Base-by-base conservation (phyloP, 2,888 invertebrate species). In the Lobophora halterata region DNA sequence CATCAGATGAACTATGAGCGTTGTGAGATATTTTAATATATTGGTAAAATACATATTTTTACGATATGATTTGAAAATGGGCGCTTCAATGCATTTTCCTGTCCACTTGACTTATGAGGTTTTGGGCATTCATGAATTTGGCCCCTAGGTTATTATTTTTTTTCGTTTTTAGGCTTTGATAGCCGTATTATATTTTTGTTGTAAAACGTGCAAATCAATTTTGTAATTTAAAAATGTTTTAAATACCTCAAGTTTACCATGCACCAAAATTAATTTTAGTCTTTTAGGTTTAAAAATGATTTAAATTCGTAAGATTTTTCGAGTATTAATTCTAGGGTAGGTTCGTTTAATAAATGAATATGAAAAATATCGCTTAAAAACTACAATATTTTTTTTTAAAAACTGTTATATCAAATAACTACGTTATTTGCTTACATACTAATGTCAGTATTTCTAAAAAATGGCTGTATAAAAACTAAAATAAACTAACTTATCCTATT, bases 201-300 rank as follows among this genome's bases (percentile, higher is more conserved):
- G n/a, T n/a, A n/a, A n/a, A n/a, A n/a, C n/a, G n/a, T 48, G 44
- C 48, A 38, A 37, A 28, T 38, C 7, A 36, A 34, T 46, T 45
- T 43, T 31, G 27, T 46, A 60, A 61, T 65, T 64, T 66, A 73
- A 74, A 70, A 62, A 41, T 25, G 13, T 40, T 32, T 66, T 63
- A 58, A 73, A 79, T 86, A 87, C 86, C 86, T 87, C 86, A 86
- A 75, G 85, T 78, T 87, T 86, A 86, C 86, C 85, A 80, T 61
- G 81, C 86, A 86, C 86, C 85, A 86, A 87, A 87, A 75, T 68
- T 42, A 61, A 64, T 47, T 70, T 74, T 74, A 77, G 76, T 73
- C 65, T 76, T 76, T 56, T 77, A 77, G 69, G 60, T 61, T 49
- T 64, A 61, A 65, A 58, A 55, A 56, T 35, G 45, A 35, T 36